phyloP scores from a whole-genome alignment of 2,888 invertebrate species.

The Alviniconcha strummeri region DNA sequence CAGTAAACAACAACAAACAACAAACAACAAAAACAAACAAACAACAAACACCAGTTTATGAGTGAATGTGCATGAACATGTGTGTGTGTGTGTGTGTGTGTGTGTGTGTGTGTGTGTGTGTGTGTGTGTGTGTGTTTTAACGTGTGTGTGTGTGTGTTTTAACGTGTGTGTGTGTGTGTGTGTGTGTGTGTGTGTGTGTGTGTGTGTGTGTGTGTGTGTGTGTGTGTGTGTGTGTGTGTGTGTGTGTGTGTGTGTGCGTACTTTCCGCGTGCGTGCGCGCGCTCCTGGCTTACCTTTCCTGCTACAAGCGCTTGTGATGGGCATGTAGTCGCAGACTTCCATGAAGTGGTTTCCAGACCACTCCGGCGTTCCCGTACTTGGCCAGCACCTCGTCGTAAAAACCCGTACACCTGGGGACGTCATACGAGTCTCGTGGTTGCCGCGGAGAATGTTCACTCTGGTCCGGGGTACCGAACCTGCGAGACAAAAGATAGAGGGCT shows the following conservation, averaged over 20 bases:
- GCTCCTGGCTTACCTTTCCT: constrained; percentile 76
- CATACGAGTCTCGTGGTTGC: constrained; percentile 99
- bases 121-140: too few relatives aligned
- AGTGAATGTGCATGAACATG: too few relatives aligned
- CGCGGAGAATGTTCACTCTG: constrained; percentile 98
- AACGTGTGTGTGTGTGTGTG: too few relatives aligned
- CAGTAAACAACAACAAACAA: too few relatives aligned
- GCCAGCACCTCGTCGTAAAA: constrained; percentile 98
- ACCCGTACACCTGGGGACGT: constrained; percentile 98
- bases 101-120: too few relatives aligned
- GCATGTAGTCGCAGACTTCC: constrained; percentile 98
- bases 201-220: too few relatives aligned
- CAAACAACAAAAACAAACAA: too few relatives aligned
- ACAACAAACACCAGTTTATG: too few relatives aligned
- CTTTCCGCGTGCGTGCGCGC: neutral
- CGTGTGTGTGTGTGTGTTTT: too few relatives aligned
- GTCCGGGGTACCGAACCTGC: constrained; percentile 95
- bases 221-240: too few relatives aligned
- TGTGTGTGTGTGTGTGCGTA: neutral
- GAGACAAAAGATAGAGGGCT: constrained; percentile 38
- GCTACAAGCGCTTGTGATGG: constrained; percentile 97
- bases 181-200: too few relatives aligned
- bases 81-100: too few relatives aligned
- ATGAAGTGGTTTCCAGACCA: constrained; percentile 99
- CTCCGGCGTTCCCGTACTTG: constrained; percentile 99